Percentiles rank a stretch among this genome's conserved stretches.
These are phyloP conservation scores for Triplophysa yarkandensis DNA, from an alignment of 2,797 vertebrate genomes.

Conservation along the genomic window DNA sequence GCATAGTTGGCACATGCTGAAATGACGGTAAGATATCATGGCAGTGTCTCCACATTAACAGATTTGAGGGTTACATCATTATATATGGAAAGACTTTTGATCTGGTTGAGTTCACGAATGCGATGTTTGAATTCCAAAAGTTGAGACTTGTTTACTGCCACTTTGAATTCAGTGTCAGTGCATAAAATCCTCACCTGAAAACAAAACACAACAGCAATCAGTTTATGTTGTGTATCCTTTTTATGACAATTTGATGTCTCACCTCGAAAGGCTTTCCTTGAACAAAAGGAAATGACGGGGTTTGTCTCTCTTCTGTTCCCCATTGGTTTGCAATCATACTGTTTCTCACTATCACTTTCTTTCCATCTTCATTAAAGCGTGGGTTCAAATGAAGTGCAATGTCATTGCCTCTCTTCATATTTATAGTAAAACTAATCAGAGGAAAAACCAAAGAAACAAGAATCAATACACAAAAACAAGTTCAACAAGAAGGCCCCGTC, in stretches of 20 bases:
- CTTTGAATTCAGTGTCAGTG: conserved; percentile 67
- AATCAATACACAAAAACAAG: not conserved
- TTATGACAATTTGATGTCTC: conserved; percentile 15
- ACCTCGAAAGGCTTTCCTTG: conserved; percentile 63
- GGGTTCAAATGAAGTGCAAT: conserved; percentile 63
- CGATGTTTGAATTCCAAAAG: conserved; percentile 78
- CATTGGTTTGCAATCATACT: conserved; percentile 46
- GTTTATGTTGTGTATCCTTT: too few species aligned
- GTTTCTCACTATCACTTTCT: conserved; percentile 60
- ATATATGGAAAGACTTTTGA: conserved; percentile 65
- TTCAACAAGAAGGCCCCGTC: not conserved
- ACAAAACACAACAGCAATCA: not conserved
- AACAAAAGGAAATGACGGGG: conserved; percentile 54
- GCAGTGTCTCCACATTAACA: conserved; percentile 54
- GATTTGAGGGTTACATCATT: conserved; percentile 72
- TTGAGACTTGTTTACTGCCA: conserved; percentile 74
- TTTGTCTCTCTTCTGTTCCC: conserved; percentile 58
- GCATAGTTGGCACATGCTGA: not conserved
- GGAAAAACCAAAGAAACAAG: not conserved
- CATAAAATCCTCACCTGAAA: conserved; percentile 64
- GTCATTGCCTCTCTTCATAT: conserved; percentile 53
- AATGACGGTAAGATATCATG: conserved; percentile 5
- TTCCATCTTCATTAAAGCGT: conserved; percentile 57
- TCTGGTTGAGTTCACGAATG: conserved; percentile 65
- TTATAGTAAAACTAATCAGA: conserved; percentile 55